Evolutionary conservation across 2,113 vertebrate species (phyloP).

Genomic region (Hippocampus zosterae): DNA sequence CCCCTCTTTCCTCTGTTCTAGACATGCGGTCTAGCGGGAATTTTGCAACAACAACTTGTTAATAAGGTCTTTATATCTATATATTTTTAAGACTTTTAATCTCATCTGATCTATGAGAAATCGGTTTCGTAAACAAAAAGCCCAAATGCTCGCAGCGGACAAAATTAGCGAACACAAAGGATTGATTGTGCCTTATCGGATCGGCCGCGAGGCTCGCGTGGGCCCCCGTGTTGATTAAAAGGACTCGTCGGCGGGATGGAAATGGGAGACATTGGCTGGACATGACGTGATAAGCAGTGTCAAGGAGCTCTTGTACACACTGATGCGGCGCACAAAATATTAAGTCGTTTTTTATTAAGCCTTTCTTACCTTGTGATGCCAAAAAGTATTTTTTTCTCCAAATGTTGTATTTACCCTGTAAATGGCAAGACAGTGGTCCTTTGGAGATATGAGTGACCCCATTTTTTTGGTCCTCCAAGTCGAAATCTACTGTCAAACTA

Average conservation of each 20-base stretch:
- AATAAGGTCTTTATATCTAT: background rate
- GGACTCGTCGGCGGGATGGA: background rate
- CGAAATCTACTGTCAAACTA: too few relatives aligned
- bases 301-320: background rate
- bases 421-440: background rate
- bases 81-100: background rate
- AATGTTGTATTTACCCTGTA: background rate
- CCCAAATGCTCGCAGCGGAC: background rate
- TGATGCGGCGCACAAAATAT: background rate
- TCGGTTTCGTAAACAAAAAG: slow-evolving; percentile 7
- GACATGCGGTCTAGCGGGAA: background rate
- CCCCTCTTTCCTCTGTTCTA: background rate
- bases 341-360: background rate
- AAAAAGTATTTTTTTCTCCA: background rate
- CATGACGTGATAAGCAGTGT: background rate
- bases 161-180: background rate
- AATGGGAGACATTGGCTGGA: background rate
- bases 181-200: slow-evolving; percentile 7
- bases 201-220: background rate
- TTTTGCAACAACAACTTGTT: background rate
- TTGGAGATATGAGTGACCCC: background rate
- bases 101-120: slow-evolving; percentile 3
- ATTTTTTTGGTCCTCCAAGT: background rate
- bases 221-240: slow-evolving; percentile 3
- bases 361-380: background rate